Evolutionary conservation across 2,888 invertebrate species (phyloP).

Genomic region (Ptychoptera albimana): DNA sequence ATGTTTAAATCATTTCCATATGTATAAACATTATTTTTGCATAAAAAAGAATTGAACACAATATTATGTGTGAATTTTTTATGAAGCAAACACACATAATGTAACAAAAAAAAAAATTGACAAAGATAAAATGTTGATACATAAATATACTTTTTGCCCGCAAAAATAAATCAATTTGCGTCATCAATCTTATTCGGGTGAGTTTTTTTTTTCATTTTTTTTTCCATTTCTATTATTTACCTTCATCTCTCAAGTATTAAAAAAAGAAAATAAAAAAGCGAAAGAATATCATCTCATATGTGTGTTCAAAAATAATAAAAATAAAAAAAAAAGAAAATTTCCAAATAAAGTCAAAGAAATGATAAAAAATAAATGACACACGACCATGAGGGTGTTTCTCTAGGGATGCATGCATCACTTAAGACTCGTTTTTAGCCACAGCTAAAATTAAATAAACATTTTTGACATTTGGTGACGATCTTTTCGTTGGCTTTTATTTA

Average conservation of each 20-base stretch:
- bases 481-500: too few species aligned
- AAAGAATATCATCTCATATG: background rate
- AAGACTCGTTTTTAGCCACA: background rate
- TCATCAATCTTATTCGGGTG: background rate
- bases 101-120: background rate
- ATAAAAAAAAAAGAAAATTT: background rate
- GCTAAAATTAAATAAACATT: too few species aligned
- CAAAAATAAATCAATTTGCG: background rate
- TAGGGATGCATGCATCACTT: conserved; percentile 22
- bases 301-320: background rate
- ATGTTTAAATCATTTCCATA: too few species aligned
- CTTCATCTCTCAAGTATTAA: background rate
- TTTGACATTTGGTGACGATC: too few species aligned
- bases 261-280: background rate
- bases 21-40: too few species aligned
- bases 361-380: conserved; percentile 11
- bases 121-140: background rate
- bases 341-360: conserved; percentile 7
- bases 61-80: too few species aligned
- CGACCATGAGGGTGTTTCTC: conserved; percentile 19
- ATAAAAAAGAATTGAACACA: too few species aligned
- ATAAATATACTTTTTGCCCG: background rate
- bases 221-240: background rate
- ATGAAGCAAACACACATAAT: too few species aligned
- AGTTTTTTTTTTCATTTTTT: background rate